Evolutionary conservation across 1,140 invertebrate genomes (phyloP), one percentile per base, ranked within the genome.

Genomic region (Papilio polytes): DNA sequence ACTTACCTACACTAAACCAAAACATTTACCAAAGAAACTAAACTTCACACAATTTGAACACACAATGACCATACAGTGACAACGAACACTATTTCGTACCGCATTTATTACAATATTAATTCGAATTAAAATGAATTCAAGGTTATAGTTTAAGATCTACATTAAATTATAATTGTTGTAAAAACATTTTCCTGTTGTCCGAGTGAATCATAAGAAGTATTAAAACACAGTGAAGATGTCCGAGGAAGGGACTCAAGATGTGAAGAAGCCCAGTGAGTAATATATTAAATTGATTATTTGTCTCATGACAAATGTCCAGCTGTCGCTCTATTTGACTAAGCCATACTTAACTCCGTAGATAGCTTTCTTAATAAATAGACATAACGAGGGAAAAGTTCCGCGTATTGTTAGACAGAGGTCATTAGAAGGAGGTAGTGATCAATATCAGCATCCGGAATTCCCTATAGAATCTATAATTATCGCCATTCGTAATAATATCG

Each of bases 231-330:
- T 70, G 22, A 31, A 70, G 63, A 70, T 70, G 63, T 70, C 63
- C 1, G 63, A 70, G 12, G 63, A 70, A 70, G 63, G 13, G 10
- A 70, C 12, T 10, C 63, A 15, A 13, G 63, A 70, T 70, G 63
- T 70, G 3, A 70, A 31, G 26, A 70, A 70, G 20, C 63, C 63
- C 22, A 70, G 63, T 70, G 63, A 70, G 63, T 70, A 70, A 70
- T 70, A 6, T 31, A 31, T 31, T 31, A 7, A 36, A 13, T 63
- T 56, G n/a, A 70, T 70, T 36, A 12, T 70, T 66, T 70, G 18
- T 26, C 22, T 36, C 63, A 51, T 56, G 18, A n/a, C n/a, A 63
- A 22, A 26, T 22, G 63, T 31, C 1, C 22, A 36, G 4, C 26
- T 36, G n/a, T 10, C 26, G 3, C 22, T 63, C 59, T 26, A 63